Base-by-base conservation (phyloP, 2,888 invertebrate species). In the Apamea monoglypha region DNA sequence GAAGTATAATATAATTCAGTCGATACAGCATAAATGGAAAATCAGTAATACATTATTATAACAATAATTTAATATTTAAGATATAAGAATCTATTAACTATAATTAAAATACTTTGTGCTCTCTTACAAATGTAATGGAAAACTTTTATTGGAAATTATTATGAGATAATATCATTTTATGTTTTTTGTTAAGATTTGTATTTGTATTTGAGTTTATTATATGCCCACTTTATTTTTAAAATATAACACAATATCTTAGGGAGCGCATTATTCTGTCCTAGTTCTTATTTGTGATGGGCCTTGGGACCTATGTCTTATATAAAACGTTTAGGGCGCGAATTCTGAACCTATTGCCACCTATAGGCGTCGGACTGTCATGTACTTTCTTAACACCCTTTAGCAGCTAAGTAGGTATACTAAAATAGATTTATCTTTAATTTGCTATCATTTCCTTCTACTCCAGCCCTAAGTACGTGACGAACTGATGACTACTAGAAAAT, bases 1-100 rank as follows among this genome's bases (percentile, higher is more conserved):
- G 94, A 95, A 95, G 94, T 92, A 91, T 88, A 88, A 90, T 91
- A 90, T 82, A 91, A 92, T 91, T 94, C 93, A 95, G 93, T 94
- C 93, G 83, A 89, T 93, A 91, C 88, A 91, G 90, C 73, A 63
- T 85, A 87, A 84, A 91, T 91, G 90, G 91, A 93, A 90, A 91
- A 86, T 90, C 86, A 90, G 89, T 90, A 89, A 92, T 90, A 90
- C 86, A 87, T 81, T 82, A 86, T 84, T 82, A 86, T 84, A 83
- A 87, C 85, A 88, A 87, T 90, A 88, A 89, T 87, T 87, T 87
- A 89, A 85, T 84, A 87, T 84, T 81, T 86, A 84, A 68, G 77
- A 80, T 88, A 81, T 80, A 85, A 67, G 79, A 78, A 81, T 73
- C 81, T 87, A 89, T 75, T 0, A 67, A 44, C 44, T 86, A 82